Evolutionary conservation across 2,888 invertebrate species (phyloP), one percentile per base, ranked within the genome.

Genomic region (Melipona bicolor): DNA sequence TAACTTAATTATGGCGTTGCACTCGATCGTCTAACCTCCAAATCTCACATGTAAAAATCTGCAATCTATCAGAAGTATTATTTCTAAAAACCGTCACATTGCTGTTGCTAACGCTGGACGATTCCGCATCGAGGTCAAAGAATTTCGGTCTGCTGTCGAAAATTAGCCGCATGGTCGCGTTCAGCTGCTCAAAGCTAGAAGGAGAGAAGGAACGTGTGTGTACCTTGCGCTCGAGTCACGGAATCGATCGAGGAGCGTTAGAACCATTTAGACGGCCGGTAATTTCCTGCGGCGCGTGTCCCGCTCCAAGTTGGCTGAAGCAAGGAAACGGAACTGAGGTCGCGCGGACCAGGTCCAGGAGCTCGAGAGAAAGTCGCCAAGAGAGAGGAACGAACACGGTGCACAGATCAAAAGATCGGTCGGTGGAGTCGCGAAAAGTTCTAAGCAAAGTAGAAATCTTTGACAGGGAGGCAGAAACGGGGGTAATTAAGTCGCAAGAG

Each of bases 191-290:
- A 49, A 67, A 50, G 36, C 27, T 13, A 2, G 27, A 27, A 27
- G 21, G 50, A 21, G 27, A 13, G 9, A 11, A 75, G 54, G 9
- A 43, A 43, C 43, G 11, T 52, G 56, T 17, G 68, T 70, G 82
- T 78, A 73, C 76, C 80, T 78, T 73, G 68, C 86, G 71, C 83
- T 77, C 83, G 71, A 75, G 78, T 76, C 85, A 85, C 83, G 76
- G 74, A 75, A 86, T 79, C 83, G 82, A 83, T 85, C 78, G 77
- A 68, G 62, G 69, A 71, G 59, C 59, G 77, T 77, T 76, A 75
- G 77, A 77, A 79, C 77, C 85, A 78, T 76, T 85, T 85, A 77
- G 73, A 67, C 67, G 50, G 11, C 52, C 68, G 9, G 59, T 77
- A 75, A 80, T 79, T 80, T 76, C 49, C 77, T 72, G 69, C 68